A percentile compares a stretch with the other conserved stretches of the same genome.
Evolutionary conservation across 1,140 invertebrate species (phyloP).

Genomic region (Danaus melanippus): DNA sequence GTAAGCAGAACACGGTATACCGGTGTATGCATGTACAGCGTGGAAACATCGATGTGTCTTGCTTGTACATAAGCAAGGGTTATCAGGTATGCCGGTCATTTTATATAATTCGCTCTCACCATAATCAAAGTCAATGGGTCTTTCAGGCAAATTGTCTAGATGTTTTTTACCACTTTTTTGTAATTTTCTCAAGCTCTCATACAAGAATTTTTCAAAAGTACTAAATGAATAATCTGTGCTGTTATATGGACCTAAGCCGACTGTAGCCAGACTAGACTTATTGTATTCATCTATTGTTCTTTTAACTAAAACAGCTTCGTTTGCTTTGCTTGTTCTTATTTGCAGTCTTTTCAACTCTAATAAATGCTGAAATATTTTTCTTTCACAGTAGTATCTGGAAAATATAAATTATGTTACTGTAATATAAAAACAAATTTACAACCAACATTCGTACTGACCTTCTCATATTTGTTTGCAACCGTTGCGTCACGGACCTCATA

Average conservation of each 20-base stretch:
- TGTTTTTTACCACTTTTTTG: constrained; percentile 79
- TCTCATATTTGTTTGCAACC: constrained; percentile 78
- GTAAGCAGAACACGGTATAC: constrained; percentile 87
- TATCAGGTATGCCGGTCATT: constrained; percentile 69
- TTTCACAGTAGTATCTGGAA: constrained; percentile 88
- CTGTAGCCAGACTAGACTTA: constrained; percentile 78
- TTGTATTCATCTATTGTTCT: constrained; percentile 86
- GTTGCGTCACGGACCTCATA: constrained; percentile 78
- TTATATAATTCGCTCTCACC: constrained; percentile 67
- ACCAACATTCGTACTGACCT: constrained; percentile 60
- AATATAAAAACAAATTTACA: constrained; percentile 13
- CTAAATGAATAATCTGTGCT: constrained; percentile 84
- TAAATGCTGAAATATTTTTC: constrained; percentile 94
- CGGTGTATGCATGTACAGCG: constrained; percentile 91
- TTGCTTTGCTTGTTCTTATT: constrained; percentile 89
- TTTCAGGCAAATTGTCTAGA: constrained; percentile 75
- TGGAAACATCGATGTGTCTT: constrained; percentile 91
- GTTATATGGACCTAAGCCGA: constrained; percentile 81
- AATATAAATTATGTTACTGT: constrained; percentile 12
- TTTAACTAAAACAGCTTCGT: constrained; percentile 92
- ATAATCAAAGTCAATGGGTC: constrained; percentile 67
- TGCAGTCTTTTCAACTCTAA: constrained; percentile 93
- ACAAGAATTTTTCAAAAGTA: constrained; percentile 92
- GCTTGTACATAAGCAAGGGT: constrained; percentile 82
- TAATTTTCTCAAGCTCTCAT: constrained; percentile 86